These are phyloP conservation scores for Calameuta idolon DNA, from an alignment of 2,888 invertebrate species.

Conservation along the genomic window DNA sequence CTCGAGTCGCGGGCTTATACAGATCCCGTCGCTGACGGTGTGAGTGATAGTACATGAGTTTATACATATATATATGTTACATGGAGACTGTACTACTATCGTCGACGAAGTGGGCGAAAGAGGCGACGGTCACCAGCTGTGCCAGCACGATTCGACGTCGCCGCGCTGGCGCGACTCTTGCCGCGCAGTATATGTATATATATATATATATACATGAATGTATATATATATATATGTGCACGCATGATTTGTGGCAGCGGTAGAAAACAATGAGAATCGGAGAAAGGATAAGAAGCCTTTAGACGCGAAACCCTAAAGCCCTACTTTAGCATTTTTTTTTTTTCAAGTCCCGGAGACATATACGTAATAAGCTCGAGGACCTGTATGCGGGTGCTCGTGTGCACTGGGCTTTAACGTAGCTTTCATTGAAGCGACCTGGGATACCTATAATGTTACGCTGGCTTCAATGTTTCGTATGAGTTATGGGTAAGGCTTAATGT, in stretches of 20 bases:
- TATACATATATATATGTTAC: background rate
- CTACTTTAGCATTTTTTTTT: background rate
- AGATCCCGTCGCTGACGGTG: background rate
- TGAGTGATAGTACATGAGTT: background rate
- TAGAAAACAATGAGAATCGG: background rate
- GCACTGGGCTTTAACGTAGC: background rate
- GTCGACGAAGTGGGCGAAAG: constrained; percentile 37
- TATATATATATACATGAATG: background rate
- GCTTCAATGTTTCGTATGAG: background rate
- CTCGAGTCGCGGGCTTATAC: background rate
- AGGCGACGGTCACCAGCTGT: constrained; percentile 50
- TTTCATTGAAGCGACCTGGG: background rate
- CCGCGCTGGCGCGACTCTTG: constrained; percentile 40
- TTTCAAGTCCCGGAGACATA: background rate
- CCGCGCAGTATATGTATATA: constrained; percentile 14
- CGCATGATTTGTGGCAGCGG: background rate
- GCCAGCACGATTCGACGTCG: constrained; percentile 40
- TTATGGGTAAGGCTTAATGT: background rate
- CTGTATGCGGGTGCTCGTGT: background rate
- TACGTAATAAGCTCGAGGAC: background rate
- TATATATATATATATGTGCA: background rate
- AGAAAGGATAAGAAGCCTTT: background rate
- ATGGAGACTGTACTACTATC: background rate
- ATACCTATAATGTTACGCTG: background rate
- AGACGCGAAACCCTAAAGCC: background rate